Evolutionary conservation across 2,113 vertebrate genomes (phyloP).

Genomic region (Carlito syrichta): DNA sequence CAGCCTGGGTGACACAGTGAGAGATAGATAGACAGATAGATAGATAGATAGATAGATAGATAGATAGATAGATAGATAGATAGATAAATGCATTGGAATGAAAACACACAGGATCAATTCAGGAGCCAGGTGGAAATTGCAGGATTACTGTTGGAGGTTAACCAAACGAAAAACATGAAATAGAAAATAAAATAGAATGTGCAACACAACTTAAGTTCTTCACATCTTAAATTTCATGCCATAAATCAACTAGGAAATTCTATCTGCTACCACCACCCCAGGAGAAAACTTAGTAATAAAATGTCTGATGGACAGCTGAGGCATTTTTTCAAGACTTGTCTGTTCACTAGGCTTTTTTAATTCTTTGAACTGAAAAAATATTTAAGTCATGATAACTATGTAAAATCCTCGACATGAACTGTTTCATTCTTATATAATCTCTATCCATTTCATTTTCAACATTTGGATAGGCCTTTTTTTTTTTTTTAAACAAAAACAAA

Average conservation of each 20-base stretch:
- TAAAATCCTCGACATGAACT: slow-evolving; percentile 42
- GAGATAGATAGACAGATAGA: no score
- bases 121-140: background rate
- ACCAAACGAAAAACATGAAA: background rate
- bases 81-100: background rate
- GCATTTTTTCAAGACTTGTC: slow-evolving; percentile 32
- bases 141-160: background rate
- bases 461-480: slow-evolving; percentile 43
- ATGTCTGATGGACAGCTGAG: background rate
- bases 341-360: background rate
- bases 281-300: slow-evolving; percentile 54
- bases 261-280: background rate
- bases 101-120: background rate
- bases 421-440: background rate
- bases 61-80: no score
- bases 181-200: slow-evolving; percentile 13
- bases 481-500: slow-evolving; percentile 48
- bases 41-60: no score
- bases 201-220: background rate
- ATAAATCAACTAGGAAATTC: slow-evolving; percentile 50
- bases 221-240: slow-evolving; percentile 19
- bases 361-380: background rate
- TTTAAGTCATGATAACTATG: background rate
- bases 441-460: slow-evolving; percentile 41
- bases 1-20: no score